These are phyloP conservation scores for Procavia capensis DNA, from an alignment of 2,113 vertebrate genomes.

Conservation along the genomic window DNA sequence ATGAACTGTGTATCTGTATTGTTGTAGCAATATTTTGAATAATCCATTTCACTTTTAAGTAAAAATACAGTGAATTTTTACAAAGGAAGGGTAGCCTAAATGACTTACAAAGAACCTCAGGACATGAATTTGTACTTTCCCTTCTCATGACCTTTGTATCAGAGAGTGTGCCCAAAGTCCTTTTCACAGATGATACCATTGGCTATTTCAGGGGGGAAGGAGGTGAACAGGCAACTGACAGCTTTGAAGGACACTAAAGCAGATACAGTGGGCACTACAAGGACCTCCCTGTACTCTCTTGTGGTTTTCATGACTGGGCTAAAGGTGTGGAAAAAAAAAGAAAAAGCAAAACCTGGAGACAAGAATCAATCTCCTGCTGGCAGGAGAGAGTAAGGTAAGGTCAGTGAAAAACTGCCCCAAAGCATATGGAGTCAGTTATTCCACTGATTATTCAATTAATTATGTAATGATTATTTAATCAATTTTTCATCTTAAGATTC, in stretches of 20 bases:
- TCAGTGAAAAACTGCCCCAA: not conserved
- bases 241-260: not conserved
- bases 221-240: not conserved
- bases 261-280: not conserved
- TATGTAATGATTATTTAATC: conserved; percentile 5
- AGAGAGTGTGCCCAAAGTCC: not conserved
- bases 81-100: not conserved
- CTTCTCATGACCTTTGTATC: conserved; percentile 35
- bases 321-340: not conserved
- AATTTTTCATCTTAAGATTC: not conserved
- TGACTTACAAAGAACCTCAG: conserved; percentile 31
- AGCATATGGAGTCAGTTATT: not conserved
- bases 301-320: not conserved
- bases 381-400: not conserved
- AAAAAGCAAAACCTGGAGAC: not conserved
- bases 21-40: not conserved
- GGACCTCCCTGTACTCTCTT: not conserved
- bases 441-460: not conserved
- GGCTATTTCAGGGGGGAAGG: conserved; percentile 36
- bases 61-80: conserved; percentile 38
- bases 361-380: not conserved
- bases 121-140: not conserved
- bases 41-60: conserved; percentile 16
- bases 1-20: not conserved
- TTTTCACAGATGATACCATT: conserved; percentile 3